These are phyloP conservation scores for Aldrovandia affinis DNA, from an alignment of 2,797 vertebrate genomes.

Conservation along the genomic window DNA sequence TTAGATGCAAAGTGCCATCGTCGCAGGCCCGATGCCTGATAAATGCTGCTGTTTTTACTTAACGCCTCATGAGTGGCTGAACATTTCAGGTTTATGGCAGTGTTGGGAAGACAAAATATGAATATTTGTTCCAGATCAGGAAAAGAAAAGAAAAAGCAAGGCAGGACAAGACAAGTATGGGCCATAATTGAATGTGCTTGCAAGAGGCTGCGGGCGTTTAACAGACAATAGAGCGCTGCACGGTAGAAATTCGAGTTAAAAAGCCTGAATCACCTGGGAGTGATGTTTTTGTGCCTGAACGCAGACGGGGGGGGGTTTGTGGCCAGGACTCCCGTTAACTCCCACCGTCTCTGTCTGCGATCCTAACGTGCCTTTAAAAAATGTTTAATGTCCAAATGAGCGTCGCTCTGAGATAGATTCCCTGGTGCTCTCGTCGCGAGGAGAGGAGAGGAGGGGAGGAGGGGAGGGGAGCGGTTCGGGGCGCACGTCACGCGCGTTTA, in stretches of 20 bases:
- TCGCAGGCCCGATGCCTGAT: not conserved
- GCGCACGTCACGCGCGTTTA: slow-evolving; percentile 5
- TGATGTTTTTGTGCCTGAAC: slow-evolving; percentile 15
- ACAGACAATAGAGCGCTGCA: not conserved
- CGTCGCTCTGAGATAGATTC: not conserved
- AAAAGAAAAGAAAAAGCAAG: not conserved
- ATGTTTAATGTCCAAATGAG: slow-evolving; percentile 24
- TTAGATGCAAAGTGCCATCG: not conserved
- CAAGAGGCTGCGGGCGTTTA: not conserved
- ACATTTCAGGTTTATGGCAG: not conserved
- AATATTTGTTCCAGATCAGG: not conserved
- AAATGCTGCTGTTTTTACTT: not conserved
- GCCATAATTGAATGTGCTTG: not conserved
- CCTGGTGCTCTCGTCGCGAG: slow-evolving; percentile 11
- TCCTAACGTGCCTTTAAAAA: slow-evolving; percentile 4
- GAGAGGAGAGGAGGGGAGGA: no score
- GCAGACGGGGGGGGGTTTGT: not conserved
- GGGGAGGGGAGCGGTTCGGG: slow-evolving; percentile 12
- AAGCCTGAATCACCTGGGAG: slow-evolving; percentile 5
- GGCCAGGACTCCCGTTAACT: not conserved
- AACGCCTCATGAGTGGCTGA: slow-evolving; percentile 2
- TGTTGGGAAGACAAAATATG: not conserved
- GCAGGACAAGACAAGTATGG: not conserved
- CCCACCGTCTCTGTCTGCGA: slow-evolving; percentile 9
- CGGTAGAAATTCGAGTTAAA: not conserved